Percentiles rank a stretch among this genome's conserved stretches.
These are phyloP conservation scores for Plebejus anna DNA, from an alignment of 2,888 invertebrate genomes.

Conservation along the genomic window DNA sequence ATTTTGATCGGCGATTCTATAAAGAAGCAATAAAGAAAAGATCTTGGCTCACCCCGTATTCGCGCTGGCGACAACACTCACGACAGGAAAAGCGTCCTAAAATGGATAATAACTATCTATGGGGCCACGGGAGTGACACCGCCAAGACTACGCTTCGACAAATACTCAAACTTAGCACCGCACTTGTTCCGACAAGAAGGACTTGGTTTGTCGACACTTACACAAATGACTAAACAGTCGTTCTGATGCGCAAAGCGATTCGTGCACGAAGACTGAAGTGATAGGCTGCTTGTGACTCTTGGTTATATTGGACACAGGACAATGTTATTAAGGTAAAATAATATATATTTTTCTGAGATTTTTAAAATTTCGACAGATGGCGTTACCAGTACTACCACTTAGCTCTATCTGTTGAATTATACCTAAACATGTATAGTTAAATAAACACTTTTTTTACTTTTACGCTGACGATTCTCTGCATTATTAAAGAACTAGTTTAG, in stretches of 20 bases:
- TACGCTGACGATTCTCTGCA: neutral
- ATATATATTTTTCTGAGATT: neutral
- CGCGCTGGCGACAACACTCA: too few relatives aligned
- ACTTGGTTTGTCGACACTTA: constrained; percentile 18
- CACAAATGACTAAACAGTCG: constrained; percentile 44
- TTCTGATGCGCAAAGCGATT: constrained; percentile 64
- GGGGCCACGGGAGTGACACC: neutral
- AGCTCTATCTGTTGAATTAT: neutral
- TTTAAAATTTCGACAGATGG: neutral
- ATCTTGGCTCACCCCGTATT: too few relatives aligned
- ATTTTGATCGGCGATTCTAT: too few relatives aligned
- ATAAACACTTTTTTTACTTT: neutral
- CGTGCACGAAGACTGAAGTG: constrained; percentile 64
- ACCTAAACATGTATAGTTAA: too few relatives aligned
- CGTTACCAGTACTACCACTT: neutral
- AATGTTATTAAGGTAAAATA: neutral
- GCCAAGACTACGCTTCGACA: neutral
- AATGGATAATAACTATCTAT: neutral
- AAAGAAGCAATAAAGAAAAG: too few relatives aligned
- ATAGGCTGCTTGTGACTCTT: neutral
- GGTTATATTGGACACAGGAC: neutral
- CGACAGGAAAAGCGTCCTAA: neutral
- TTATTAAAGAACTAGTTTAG: neutral
- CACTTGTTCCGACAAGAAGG: constrained; percentile 13
- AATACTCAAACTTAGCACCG: constrained; percentile 12